Evolutionary conservation across 2,113 vertebrate species (phyloP), one percentile per base, ranked within the genome.

Genomic region (Gobio gobio): DNA sequence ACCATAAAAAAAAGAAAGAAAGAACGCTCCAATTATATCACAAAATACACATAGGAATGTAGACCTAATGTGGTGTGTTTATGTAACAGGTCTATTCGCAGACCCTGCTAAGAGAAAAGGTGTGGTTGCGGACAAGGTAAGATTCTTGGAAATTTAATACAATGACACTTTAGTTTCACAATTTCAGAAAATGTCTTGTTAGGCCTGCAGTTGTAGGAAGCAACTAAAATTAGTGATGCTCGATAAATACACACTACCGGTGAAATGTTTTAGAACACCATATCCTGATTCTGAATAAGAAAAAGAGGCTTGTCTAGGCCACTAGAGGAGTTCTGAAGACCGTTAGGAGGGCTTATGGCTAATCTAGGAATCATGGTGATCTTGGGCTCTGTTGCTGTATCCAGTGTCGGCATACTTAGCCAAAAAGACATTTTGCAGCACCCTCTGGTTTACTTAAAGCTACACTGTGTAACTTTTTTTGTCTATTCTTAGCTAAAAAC

Each of bases 81-180:
- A 36, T 78, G 72, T 72, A 87, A 40, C 85, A 99, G 98, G 98
- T 13, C 90, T 99, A 43, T 96, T 94, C 72, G 97, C 97, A 66
- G 97, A 99, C 88, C 94, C 94, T 1, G 91, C 70, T 73, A 99
- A 98, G 90, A 92, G 96, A 89, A 99, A 96, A 85, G 95, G 93
- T 49, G 93, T 97, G 5, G 95, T 98, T 68, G 94, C 95, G 56
- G 97, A 99, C 92, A 97, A 97, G 91, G 98, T 99, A 83, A 93
- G 94, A 51, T 6, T 8, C 6, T 56, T 20, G 54, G 2, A 40
- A 56, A 16, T 29, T 6, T 7, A 20, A 64, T 47, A 14, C 5
- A 47, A 24, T 24, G n/a, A 24, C 10, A 13, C 24, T 18, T 36
- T 36, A 40, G 54, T 58, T 58, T 58, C 18, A 58, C 54, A 58